phyloP scores from a whole-genome alignment of 2,113 vertebrate genomes.

The Scomber scombrus region DNA sequence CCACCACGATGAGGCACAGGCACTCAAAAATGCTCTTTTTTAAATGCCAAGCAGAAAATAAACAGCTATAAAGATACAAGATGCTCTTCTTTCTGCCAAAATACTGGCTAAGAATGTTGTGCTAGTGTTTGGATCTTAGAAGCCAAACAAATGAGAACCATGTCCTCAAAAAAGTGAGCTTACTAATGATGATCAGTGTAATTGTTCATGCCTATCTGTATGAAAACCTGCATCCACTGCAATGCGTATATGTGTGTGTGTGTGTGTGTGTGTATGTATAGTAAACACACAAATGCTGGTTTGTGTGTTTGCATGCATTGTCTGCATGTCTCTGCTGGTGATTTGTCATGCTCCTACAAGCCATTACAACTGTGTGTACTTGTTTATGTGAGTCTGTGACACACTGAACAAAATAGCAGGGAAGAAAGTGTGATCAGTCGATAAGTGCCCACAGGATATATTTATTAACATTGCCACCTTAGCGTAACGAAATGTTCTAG shows the following conservation, averaged over 20 bases:
- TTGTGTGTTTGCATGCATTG: conserved; percentile 59
- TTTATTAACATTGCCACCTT: conserved; percentile 66
- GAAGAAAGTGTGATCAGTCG: conserved; percentile 61
- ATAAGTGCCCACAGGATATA: conserved; percentile 41
- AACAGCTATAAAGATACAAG: conserved; percentile 45
- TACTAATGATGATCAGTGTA: conserved; percentile 42
- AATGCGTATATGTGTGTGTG: conserved; percentile 40
- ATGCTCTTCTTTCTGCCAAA: conserved; percentile 39
- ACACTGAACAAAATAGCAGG: conserved; percentile 30
- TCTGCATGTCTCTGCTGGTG: conserved; percentile 54
- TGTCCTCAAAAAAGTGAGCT: conserved; percentile 9
- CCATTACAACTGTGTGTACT: conserved; percentile 10
- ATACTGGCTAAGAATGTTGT: neutral
- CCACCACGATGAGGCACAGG: conserved; percentile 31
- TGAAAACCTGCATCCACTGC: conserved; percentile 46
- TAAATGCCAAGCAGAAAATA: conserved; percentile 57
- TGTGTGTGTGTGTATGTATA: conserved; percentile 15
- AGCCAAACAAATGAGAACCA: conserved; percentile 50
- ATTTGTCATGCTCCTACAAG: conserved; percentile 46
- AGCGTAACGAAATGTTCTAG: conserved; percentile 51
- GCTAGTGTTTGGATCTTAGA: conserved; percentile 25
- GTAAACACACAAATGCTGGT: conserved; percentile 11
- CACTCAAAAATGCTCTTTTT: conserved; percentile 34
- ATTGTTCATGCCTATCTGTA: conserved; percentile 46
- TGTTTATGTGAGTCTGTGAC: conserved; percentile 12